Conservation (phyloP, 2,797 vertebrate species). For the Champsocephalus gunnari region DNA sequence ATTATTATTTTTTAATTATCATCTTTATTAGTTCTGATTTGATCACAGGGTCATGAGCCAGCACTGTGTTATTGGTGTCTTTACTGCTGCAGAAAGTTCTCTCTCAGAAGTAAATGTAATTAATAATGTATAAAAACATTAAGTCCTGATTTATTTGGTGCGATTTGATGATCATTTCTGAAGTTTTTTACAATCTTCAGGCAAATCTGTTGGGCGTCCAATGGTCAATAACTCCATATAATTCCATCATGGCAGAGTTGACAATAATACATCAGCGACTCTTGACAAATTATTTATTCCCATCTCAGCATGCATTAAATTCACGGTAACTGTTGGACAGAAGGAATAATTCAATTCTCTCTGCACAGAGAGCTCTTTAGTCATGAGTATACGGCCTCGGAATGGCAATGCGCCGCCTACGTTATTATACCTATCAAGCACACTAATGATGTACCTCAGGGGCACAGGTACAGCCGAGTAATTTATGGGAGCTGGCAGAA, state of each 20-base stretch:
- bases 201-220: slow-evolving; percentile 27
- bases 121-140: slow-evolving; percentile 19
- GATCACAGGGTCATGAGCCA: background rate
- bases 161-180: slow-evolving; percentile 47
- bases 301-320: slow-evolving; percentile 67
- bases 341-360: slow-evolving; percentile 70
- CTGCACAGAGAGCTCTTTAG: slow-evolving; percentile 58
- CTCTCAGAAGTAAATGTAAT: too few species aligned
- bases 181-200: slow-evolving; percentile 41
- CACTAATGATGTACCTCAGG: slow-evolving; percentile 73
- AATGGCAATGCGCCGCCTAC: slow-evolving; percentile 58
- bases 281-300: slow-evolving; percentile 73
- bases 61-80: slow-evolving; percentile 9
- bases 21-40: slow-evolving; percentile 13
- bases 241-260: slow-evolving; percentile 54
- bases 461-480: slow-evolving; percentile 62
- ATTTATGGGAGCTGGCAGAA: slow-evolving; percentile 71
- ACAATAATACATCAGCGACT: slow-evolving; percentile 69
- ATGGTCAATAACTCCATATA: slow-evolving; percentile 42
- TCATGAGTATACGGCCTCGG: slow-evolving; percentile 50
- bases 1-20: background rate
- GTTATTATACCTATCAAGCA: slow-evolving; percentile 77
- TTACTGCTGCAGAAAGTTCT: too few species aligned
- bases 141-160: slow-evolving; percentile 43
- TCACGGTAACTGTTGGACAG: slow-evolving; percentile 68